phyloP scores from a whole-genome alignment of 2,797 vertebrate species.

The Etheostoma perlongum region DNA sequence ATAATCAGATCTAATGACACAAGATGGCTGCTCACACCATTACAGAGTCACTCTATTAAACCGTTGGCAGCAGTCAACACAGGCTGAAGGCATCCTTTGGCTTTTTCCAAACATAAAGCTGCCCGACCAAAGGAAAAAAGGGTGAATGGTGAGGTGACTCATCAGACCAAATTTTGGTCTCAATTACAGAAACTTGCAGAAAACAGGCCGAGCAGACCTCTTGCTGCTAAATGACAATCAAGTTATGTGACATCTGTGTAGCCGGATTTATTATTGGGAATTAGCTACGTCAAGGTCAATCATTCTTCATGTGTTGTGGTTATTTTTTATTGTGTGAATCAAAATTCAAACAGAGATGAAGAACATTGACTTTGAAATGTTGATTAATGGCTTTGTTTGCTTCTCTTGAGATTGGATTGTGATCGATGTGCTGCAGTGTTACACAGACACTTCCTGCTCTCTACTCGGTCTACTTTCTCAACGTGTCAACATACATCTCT shows the following conservation, averaged over 20 bases:
- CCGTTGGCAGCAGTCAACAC: slow-evolving; percentile 36
- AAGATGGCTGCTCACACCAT: slow-evolving; percentile 50
- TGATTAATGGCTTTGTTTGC: slow-evolving; percentile 32
- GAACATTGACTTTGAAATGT: slow-evolving; percentile 3
- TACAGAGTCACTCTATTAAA: slow-evolving; percentile 51
- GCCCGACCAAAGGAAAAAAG: slow-evolving; percentile 35
- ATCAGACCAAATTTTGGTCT: slow-evolving; percentile 36
- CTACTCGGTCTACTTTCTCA: slow-evolving; percentile 4
- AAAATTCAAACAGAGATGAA: background rate
- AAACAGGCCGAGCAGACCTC: slow-evolving; percentile 39
- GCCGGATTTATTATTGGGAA: slow-evolving; percentile 8
- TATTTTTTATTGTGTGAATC: background rate
- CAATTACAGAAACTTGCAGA: slow-evolving; percentile 51
- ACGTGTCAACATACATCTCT: slow-evolving; percentile 20
- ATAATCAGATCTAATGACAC: slow-evolving; percentile 62
- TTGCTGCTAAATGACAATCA: slow-evolving; percentile 36
- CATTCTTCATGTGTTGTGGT: background rate
- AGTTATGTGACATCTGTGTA: background rate
- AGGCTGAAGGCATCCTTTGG: slow-evolving; percentile 59
- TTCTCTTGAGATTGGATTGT: slow-evolving; percentile 9
- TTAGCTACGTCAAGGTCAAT: background rate
- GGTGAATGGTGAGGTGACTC: slow-evolving; percentile 41
- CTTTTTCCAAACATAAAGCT: slow-evolving; percentile 58
- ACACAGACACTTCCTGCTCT: slow-evolving; percentile 6
- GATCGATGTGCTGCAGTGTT: slow-evolving; percentile 31